Evolutionary conservation across 92 coral and sea anemone genomes (phyloP), one percentile per base, ranked within the genome.

Genomic region (Epizoanthus rinbou): DNA sequence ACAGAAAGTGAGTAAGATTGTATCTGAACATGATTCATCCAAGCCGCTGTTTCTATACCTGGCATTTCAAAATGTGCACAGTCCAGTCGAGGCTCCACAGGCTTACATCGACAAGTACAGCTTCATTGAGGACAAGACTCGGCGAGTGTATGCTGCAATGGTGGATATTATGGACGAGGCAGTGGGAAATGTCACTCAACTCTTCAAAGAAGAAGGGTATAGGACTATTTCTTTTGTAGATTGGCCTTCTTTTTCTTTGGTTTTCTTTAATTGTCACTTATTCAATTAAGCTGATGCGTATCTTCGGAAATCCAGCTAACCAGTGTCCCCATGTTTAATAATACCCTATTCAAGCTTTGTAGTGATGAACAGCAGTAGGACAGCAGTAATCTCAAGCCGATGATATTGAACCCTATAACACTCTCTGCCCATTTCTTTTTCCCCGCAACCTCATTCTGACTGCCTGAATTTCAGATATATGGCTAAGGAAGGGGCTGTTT

Each of bases 141-240:
- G 90, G 70, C 52, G 90, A 37, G 17, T 73, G 2, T 87, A 87
- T 37, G 90, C 90, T 31, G 90, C 82, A 43, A 87, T 87, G 90
- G 90, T 87, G 15, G 90, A 87, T 39, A 87, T 87, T 58, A 85
- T 87, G 74, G 90, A 87, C 65, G 87, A 87, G 74, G 89, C 89
- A 19, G 83, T 86, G 43, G 89, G 89, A 33, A 86, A 86, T 80
- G 74, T 86, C 2, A 86, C 90, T 4, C 28, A 56, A 82, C 31
- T 85, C 3, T 53, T 87, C 76, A 56, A 87, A 78, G 75, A 73
- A 9, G 64, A 85, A 16, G 90, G 75, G 90, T 87, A 75, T n/a
- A 43, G 90, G n/a, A n/a, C n/a, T n/a, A 65, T 15, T 3, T 4
- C 6, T 64, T 13, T 21, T 21, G 24, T 21, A 64, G 35, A 25